A percentile compares a stretch with the other conserved stretches of the same genome.
Evolutionary conservation across 2,888 invertebrate genomes (phyloP).

Genomic region (Plutella xylostella): DNA sequence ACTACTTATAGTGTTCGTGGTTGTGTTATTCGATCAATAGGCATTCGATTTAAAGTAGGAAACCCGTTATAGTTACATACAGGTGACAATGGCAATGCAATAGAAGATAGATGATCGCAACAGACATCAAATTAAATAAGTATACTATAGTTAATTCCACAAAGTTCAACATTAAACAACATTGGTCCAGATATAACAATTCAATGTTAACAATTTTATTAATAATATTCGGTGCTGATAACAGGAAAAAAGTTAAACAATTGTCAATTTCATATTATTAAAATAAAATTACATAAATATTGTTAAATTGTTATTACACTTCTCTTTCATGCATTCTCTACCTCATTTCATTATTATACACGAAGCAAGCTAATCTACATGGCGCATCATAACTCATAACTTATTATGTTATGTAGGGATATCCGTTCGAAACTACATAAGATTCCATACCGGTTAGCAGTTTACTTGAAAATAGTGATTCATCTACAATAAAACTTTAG

Average conservation of each 20-base stretch:
- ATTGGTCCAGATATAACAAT: conserved; percentile 68
- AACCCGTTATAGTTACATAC: background rate
- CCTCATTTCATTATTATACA: too few relatives aligned
- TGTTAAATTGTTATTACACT: too few relatives aligned
- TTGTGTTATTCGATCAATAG: too few relatives aligned
- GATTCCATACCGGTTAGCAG: background rate
- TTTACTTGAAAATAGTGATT: conserved; percentile 16
- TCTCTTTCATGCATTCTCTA: too few relatives aligned
- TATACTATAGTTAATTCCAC: conserved; percentile 41
- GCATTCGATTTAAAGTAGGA: too few relatives aligned
- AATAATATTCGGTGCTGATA: conserved; percentile 30
- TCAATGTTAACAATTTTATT: conserved; percentile 53
- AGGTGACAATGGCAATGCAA: too few relatives aligned
- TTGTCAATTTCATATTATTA: too few relatives aligned
- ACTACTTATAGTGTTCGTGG: too few relatives aligned
- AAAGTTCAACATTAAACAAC: conserved; percentile 63
- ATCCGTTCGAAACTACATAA: background rate
- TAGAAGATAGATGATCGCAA: too few relatives aligned
- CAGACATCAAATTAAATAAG: conserved; percentile 15
- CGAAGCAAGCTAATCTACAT: conserved; percentile 6
- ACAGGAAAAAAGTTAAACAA: too few relatives aligned
- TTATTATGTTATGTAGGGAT: background rate
- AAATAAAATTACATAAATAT: too few relatives aligned
- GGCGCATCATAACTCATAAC: too few relatives aligned
- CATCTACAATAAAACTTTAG: conserved; percentile 38